These are phyloP conservation scores for Calcarius lapponicus DNA, from an alignment of 2,797 vertebrate species.

Conservation along the genomic window DNA sequence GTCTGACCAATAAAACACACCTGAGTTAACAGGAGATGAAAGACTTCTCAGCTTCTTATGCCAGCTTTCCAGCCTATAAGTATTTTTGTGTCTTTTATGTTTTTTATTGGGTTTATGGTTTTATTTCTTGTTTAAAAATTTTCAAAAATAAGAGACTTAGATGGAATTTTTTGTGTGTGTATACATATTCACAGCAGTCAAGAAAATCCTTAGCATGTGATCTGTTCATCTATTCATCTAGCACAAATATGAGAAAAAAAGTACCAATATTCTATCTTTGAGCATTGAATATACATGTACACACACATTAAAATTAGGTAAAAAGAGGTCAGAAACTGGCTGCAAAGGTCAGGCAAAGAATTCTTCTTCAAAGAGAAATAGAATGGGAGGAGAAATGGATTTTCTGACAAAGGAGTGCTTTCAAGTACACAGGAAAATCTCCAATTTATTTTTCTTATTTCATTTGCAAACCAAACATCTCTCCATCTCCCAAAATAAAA, in stretches of 20 bases:
- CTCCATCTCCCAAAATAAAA: background rate
- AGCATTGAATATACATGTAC: constrained; percentile 49
- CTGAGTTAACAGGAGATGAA: background rate
- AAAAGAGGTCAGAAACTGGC: constrained; percentile 14
- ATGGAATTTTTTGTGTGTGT: background rate
- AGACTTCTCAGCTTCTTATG: background rate
- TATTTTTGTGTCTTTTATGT: background rate
- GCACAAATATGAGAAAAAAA: background rate
- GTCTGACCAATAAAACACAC: background rate
- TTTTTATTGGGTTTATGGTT: background rate
- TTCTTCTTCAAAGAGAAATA: constrained; percentile 13
- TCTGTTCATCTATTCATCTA: background rate
- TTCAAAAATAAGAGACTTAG: background rate
- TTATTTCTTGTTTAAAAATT: background rate
- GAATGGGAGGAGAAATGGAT: constrained; percentile 10
- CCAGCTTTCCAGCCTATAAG: background rate
- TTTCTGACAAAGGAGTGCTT: constrained; percentile 26
- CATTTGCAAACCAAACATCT: constrained; percentile 1
- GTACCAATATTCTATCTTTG: background rate
- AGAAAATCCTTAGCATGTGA: background rate
- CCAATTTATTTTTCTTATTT: background rate
- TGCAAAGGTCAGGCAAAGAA: constrained; percentile 24
- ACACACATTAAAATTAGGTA: constrained; percentile 21
- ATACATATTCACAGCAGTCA: background rate
- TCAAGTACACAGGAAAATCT: background rate